Conservation (phyloP, 2,797 vertebrate species). For the Phalloptychus januarius region DNA sequence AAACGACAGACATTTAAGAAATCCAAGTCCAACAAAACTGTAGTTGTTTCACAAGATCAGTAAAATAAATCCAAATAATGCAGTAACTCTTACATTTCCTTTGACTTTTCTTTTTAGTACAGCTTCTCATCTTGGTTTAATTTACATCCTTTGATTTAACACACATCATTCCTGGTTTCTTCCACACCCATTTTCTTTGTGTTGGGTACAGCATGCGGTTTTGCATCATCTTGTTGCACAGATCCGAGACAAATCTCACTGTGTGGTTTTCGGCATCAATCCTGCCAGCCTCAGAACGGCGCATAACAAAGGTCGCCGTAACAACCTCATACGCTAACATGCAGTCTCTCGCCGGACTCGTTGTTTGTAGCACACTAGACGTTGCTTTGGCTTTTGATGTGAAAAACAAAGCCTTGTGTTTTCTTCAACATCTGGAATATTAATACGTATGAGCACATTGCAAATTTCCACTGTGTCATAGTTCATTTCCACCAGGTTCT, state of each 20-base stretch:
- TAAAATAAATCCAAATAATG: not conserved
- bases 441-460: not conserved
- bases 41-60: not conserved
- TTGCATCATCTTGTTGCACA: not conserved
- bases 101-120: not conserved
- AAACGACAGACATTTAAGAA: not conserved
- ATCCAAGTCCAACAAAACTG: not conserved
- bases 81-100: not conserved
- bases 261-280: not conserved
- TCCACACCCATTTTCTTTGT: constrained; percentile 6
- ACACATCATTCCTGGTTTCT: not conserved
- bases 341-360: not conserved
- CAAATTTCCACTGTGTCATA: constrained; percentile 1
- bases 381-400: not conserved
- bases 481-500: not conserved
- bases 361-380: not conserved
- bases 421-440: constrained; percentile 1
- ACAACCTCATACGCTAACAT: not conserved
- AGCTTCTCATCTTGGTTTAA: not conserved
- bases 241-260: not conserved
- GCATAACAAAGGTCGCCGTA: not conserved
- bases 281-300: not conserved
- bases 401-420: not conserved
- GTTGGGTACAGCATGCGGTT: not conserved
- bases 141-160: not conserved